Percentiles rank a stretch among this genome's conserved stretches.
phyloP scores from a whole-genome alignment of 1,140 invertebrate species.

The Doryteuthis pealeii region DNA sequence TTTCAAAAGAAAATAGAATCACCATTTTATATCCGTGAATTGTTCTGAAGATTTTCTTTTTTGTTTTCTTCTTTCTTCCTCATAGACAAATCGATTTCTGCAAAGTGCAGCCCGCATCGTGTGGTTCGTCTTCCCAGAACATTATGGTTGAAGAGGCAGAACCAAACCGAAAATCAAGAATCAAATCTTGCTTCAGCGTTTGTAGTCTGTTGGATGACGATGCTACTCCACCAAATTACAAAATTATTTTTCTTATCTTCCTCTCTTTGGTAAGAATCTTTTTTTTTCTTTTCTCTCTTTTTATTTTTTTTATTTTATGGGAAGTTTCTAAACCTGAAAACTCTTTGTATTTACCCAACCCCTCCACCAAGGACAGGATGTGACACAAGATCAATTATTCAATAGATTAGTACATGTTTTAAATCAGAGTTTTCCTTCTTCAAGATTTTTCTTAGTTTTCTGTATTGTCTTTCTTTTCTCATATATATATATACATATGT shows the following conservation, averaged over 20 bases:
- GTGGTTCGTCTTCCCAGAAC: not conserved
- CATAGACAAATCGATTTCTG: not conserved
- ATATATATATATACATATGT: too few relatives aligned
- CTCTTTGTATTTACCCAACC: too few relatives aligned
- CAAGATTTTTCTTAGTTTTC: too few relatives aligned
- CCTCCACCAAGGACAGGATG: too few relatives aligned
- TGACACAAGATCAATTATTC: too few relatives aligned
- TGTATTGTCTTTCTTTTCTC: too few relatives aligned
- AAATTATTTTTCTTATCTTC: slow-evolving; percentile 38
- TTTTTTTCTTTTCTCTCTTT: not conserved
- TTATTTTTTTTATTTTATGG: not conserved
- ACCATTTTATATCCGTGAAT: slow-evolving; percentile 47
- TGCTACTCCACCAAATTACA: slow-evolving; percentile 46
- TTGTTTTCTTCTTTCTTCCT: not conserved
- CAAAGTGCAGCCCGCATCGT: not conserved
- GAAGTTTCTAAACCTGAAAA: not conserved
- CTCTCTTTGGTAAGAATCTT: slow-evolving; percentile 43
- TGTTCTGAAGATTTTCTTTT: slow-evolving; percentile 4
- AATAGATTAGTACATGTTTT: too few relatives aligned
- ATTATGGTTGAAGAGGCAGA: not conserved
- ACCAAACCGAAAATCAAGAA: not conserved
- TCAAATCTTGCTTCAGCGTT: slow-evolving; percentile 14
- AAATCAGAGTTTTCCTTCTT: too few relatives aligned
- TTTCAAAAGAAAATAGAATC: too few relatives aligned
- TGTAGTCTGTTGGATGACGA: slow-evolving; percentile 38